Evolutionary conservation across 2,888 invertebrate genomes (phyloP).

Genomic region (Cyaniris semiargus): DNA sequence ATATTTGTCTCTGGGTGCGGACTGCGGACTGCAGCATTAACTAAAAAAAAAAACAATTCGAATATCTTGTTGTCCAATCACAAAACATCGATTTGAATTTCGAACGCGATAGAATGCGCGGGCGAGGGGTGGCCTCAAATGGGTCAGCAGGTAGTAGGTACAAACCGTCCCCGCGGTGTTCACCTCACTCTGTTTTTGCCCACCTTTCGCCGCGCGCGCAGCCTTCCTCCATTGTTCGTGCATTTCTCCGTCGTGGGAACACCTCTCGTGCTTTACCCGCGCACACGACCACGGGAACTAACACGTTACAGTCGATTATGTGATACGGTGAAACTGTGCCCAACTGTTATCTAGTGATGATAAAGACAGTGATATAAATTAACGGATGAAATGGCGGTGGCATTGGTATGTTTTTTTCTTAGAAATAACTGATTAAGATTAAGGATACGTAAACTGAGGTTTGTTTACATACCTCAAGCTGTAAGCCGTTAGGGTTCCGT

Average conservation of each 20-base stretch:
- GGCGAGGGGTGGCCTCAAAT: constrained; percentile 49
- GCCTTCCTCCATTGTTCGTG: constrained; percentile 67
- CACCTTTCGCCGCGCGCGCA: constrained; percentile 79
- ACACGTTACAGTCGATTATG: constrained; percentile 53
- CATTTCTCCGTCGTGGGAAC: constrained; percentile 79
- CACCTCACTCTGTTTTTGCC: constrained; percentile 76
- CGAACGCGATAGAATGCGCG: background rate
- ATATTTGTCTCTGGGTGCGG: background rate
- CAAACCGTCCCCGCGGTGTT: constrained; percentile 45
- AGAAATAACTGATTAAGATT: background rate
- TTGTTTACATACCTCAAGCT: background rate
- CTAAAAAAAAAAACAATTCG: too few relatives aligned
- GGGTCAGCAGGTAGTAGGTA: constrained; percentile 79
- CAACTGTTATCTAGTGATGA: constrained; percentile 69
- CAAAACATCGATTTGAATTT: background rate
- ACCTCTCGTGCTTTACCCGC: constrained; percentile 67
- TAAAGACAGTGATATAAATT: constrained; percentile 64
- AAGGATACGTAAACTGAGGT: background rate
- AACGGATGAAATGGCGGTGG: constrained; percentile 63
- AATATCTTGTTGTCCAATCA: background rate
- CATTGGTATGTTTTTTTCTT: constrained; percentile 57
- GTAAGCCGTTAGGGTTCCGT: background rate
- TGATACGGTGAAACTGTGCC: constrained; percentile 54
- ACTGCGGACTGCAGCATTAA: too few relatives aligned
- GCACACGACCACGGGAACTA: constrained; percentile 53